Percentiles rank a stretch among this genome's conserved stretches.
These are phyloP conservation scores for Cyrtonyx montezumae DNA, from an alignment of 2,113 vertebrate genomes.

Conservation along the genomic window DNA sequence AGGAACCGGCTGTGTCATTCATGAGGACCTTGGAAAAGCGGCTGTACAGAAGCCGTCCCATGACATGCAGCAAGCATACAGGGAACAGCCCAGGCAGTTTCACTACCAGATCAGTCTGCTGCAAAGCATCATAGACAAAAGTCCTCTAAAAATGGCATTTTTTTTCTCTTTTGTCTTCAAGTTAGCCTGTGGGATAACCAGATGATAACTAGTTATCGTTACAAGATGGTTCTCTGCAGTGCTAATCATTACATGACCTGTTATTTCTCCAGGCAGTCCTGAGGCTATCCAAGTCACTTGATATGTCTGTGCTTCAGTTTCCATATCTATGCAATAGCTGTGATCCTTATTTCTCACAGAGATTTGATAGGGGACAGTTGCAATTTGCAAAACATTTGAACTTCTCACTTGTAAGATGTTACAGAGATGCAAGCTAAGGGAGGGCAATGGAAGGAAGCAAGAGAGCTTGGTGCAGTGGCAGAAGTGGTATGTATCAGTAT, in stretches of 20 bases:
- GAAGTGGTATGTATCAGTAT: not conserved
- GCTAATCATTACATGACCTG: not conserved
- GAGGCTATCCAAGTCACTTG: not conserved
- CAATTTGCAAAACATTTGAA: not conserved
- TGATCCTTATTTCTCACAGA: not conserved
- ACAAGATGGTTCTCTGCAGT: not conserved
- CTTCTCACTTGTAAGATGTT: not conserved
- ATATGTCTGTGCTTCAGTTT: not conserved
- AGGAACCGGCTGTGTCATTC: conserved; percentile 1
- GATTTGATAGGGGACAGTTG: not conserved
- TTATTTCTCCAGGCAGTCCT: not conserved
- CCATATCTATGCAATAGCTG: not conserved
- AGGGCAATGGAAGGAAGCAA: not conserved
- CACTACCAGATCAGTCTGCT: not conserved
- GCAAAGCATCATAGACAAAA: not conserved
- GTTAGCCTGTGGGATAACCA: not conserved
- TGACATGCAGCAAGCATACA: not conserved
- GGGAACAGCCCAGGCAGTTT: not conserved
- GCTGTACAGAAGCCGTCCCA: not conserved
- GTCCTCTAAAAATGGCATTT: not conserved
- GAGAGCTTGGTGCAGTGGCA: not conserved
- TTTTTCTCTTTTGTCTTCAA: not conserved
- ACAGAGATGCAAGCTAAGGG: not conserved
- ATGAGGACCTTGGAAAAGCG: not conserved
- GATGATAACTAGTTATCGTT: not conserved